Evolutionary conservation across 2,888 invertebrate genomes (phyloP).

Genomic region (Acheta domesticus): DNA sequence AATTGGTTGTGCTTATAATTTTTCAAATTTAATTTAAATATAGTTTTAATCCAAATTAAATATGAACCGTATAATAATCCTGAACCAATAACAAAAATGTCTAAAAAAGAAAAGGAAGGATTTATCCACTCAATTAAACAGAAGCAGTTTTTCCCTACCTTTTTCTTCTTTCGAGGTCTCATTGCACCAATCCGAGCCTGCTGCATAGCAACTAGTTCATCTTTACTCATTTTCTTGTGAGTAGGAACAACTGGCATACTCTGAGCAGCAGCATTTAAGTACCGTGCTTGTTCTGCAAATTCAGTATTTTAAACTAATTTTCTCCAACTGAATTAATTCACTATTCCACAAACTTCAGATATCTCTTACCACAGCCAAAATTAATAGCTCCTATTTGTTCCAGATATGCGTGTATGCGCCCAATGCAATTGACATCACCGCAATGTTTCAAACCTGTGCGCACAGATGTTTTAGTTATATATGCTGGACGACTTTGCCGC

Average conservation of each 20-base stretch:
- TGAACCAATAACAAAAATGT: no score
- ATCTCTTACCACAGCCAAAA: conserved; percentile 56
- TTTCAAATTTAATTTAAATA: no score
- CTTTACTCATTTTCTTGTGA: not conserved
- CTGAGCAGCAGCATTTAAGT: conserved; percentile 23
- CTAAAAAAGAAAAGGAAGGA: no score
- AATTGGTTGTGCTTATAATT: no score
- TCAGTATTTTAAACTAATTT: not conserved
- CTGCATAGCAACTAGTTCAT: not conserved
- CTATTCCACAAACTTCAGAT: not conserved
- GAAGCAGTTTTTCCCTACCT: not conserved
- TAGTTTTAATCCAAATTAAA: no score
- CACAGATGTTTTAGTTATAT: conserved; percentile 58
- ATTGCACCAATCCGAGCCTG: conserved; percentile 45
- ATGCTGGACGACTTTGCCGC: conserved; percentile 53
- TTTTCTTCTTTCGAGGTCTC: conserved; percentile 53
- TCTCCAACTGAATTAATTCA: not conserved
- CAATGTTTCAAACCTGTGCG: conserved; percentile 57
- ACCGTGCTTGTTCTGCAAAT: conserved; percentile 35
- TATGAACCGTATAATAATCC: no score
- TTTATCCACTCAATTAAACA: no score
- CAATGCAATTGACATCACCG: conserved; percentile 61
- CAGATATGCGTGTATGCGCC: conserved; percentile 57
- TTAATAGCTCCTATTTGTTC: conserved; percentile 63
- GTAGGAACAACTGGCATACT: not conserved